Evolutionary conservation across 2,113 vertebrate species (phyloP).

Genomic region (Neogale vison): DNA sequence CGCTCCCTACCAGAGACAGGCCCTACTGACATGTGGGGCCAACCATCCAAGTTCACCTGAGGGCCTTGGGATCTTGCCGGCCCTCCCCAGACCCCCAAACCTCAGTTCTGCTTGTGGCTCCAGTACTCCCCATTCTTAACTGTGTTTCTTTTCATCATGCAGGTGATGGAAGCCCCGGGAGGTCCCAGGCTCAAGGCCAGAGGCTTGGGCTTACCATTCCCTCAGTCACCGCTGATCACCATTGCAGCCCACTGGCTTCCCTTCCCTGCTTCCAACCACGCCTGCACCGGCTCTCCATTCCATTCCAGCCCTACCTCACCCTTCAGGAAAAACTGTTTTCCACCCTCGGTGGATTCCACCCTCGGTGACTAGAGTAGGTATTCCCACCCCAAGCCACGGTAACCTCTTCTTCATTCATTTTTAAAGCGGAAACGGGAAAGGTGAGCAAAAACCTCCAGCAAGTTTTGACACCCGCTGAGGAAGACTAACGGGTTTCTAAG

Average conservation of each 20-base stretch:
- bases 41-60: not conserved
- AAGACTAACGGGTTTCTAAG: constrained; percentile 75
- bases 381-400: not conserved
- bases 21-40: not conserved
- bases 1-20: not conserved
- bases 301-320: not conserved
- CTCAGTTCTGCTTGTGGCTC: not conserved
- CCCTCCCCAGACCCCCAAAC: not conserved
- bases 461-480: constrained; percentile 67
- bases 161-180: not conserved
- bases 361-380: not conserved
- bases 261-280: not conserved
- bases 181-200: not conserved
- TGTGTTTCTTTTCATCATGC: not conserved
- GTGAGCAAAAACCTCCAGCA: constrained; percentile 50
- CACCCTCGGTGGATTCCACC: not conserved
- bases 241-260: not conserved
- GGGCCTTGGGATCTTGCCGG: not conserved
- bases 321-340: not conserved
- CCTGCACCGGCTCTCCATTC: not conserved
- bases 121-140: not conserved
- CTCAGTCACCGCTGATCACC: not conserved
- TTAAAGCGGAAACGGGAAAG: not conserved
- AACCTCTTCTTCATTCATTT: not conserved
- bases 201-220: not conserved